Conservation (phyloP, 2,113 vertebrate species). For the Megaleporinus macrocephalus region DNA sequence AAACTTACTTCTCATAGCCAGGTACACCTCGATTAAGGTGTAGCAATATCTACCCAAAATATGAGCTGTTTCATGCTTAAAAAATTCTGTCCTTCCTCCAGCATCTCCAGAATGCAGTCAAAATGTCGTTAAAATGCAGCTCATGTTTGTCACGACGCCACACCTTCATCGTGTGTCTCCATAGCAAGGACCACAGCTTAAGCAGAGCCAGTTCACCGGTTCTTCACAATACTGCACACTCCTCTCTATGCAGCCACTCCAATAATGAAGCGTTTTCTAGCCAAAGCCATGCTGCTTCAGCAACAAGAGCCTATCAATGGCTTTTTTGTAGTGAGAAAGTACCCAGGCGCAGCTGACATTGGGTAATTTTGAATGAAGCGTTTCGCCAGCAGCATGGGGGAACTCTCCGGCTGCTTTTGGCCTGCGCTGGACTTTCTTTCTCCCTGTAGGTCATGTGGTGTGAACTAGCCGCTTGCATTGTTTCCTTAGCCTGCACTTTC, state of each 20-base stretch:
- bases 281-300: not conserved
- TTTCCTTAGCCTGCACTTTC: not conserved
- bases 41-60: too few relatives aligned
- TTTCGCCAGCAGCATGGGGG: constrained; percentile 59
- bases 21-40: too few relatives aligned
- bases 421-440: constrained; percentile 42
- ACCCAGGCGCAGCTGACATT: constrained; percentile 14
- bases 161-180: not conserved
- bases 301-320: constrained; percentile 42
- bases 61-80: too few relatives aligned
- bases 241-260: not conserved
- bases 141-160: not conserved
- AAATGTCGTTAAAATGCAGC: constrained; percentile 31
- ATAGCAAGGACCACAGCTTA: constrained; percentile 17
- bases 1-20: too few relatives aligned
- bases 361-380: constrained; percentile 60
- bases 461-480: not conserved
- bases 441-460: constrained; percentile 18
- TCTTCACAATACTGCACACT: not conserved
- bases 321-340: constrained; percentile 31
- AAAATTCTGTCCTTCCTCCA: not conserved
- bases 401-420: constrained; percentile 61
- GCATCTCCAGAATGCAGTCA: not conserved
- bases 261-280: not conserved
- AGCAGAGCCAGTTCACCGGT: not conserved